Base-by-base conservation (phyloP, 2,113 vertebrate genomes). In the Cranoglanis bouderius region DNA sequence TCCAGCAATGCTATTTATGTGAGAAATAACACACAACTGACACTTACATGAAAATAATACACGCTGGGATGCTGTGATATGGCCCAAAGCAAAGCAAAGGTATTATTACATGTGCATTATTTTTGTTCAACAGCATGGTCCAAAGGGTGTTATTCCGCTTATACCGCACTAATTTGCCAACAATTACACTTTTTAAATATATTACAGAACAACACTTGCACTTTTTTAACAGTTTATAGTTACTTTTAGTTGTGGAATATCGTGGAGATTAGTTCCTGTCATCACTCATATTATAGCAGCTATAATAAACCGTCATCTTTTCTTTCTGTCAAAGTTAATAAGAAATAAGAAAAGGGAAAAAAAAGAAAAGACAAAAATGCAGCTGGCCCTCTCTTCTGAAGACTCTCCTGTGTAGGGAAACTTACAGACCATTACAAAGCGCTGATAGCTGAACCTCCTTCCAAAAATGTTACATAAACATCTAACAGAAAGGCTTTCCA, bases 1-100 rank as follows among this genome's bases (percentile, higher is more conserved):
- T 90, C 88, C 38, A 82, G 78, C 84, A 55, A 86, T 87, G 89
- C 91, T 87, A 10, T 89, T 91, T 92, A 89, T 87, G 3, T 32
- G 63, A 61, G 63, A n/a, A 67, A 1, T 32, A 67, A 32, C 63
- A 67, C 63, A n/a, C 6, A 8, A 10, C 57, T 32, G 13, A 67
- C n/a, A 67, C 3, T 67, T 67, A 32, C 14, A 67, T 14, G 13
- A 65, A 61, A 61, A 61, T 61, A 61, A 61, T 26, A 26, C 57
- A 61, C 8, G 10, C 57, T 61, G 57, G 57, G 21, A 9, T 26
- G 7, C 21, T 24, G 57, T 67, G 29, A 67, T 14, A 67, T 67
- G n/a, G 63, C 29, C 29, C 63, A 32, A 32, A 32, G 29, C 3
- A 32, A 65, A 14, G n/a, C 12, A 4, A n/a, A n/a, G 9, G 8